Conservation (phyloP, 2,113 vertebrate species). For the Nyctibius bracteatus region DNA sequence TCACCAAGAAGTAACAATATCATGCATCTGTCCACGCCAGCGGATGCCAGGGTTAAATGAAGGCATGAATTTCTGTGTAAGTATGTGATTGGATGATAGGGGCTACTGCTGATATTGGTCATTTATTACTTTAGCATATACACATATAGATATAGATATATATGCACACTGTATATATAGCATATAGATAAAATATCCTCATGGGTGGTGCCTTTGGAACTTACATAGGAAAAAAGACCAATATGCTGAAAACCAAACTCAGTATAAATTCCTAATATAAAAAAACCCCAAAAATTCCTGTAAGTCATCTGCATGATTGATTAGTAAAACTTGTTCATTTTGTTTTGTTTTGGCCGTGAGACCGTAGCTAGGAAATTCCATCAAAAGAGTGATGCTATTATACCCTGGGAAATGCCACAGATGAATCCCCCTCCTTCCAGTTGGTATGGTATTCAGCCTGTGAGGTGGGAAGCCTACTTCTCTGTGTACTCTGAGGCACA, state of each 20-base stretch:
- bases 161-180: not conserved
- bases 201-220: not conserved
- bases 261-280: not conserved
- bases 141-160: not conserved
- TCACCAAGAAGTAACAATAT: slow-evolving; percentile 67
- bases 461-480: not conserved
- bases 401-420: fast-evolving
- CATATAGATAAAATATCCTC: slow-evolving; percentile 35
- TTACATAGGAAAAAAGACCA: slow-evolving; percentile 7
- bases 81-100: slow-evolving; percentile 85
- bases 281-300: not conserved
- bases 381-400: not conserved
- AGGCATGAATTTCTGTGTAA: slow-evolving; percentile 95
- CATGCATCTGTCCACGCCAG: slow-evolving; percentile 81
- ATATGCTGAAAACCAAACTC: slow-evolving; percentile 29
- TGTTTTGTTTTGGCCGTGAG: not conserved
- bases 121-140: slow-evolving; percentile 50
- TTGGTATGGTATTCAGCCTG: not conserved
- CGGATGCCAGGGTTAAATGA: slow-evolving; percentile 83
- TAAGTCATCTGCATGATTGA: slow-evolving; percentile 23
- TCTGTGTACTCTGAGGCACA: not conserved
- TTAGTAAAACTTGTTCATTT: slow-evolving; percentile 41
- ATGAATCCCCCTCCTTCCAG: not conserved
- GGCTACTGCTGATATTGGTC: slow-evolving; percentile 78
- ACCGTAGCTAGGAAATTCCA: slow-evolving; percentile 62